phyloP scores from a whole-genome alignment of 2,113 vertebrate species.

The Vanacampus margaritifer region DNA sequence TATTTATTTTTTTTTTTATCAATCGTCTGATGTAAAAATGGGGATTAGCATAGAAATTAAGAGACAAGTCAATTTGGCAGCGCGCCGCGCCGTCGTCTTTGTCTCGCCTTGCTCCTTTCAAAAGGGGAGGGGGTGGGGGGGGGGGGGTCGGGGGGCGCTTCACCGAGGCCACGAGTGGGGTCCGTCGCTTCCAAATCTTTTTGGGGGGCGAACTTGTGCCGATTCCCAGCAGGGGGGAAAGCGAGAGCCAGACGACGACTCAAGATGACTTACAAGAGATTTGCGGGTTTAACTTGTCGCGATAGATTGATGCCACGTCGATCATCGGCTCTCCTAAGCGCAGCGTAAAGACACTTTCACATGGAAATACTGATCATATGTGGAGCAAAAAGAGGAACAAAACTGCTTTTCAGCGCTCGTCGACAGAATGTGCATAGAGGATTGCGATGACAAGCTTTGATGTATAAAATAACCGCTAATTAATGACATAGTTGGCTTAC shows the following conservation, averaged over 20 bases:
- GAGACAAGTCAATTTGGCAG: conserved; percentile 6
- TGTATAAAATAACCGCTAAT: background rate
- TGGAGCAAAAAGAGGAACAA: background rate
- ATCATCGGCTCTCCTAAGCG: background rate
- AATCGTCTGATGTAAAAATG: conserved; percentile 10
- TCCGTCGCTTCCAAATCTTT: conserved; percentile 3
- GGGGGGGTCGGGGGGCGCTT: too few relatives aligned
- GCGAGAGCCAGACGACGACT: conserved; percentile 3
- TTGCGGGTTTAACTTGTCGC: conserved; percentile 5
- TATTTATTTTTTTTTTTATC: conserved; percentile 6
- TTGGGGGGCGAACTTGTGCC: background rate
- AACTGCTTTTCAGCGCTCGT: background rate
- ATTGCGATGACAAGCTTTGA: background rate
- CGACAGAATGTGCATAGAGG: background rate
- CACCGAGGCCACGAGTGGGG: background rate
- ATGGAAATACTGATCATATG: background rate
- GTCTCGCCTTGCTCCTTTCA: background rate
- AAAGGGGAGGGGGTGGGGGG: background rate
- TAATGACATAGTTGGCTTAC: too few relatives aligned
- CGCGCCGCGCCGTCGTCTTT: background rate
- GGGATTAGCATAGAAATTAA: conserved; percentile 11
- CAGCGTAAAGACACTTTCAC: background rate
- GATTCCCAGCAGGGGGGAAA: conserved; percentile 7
- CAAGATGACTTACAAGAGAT: conserved; percentile 4
- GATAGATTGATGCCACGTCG: conserved; percentile 1